phyloP scores from a whole-genome alignment of 92 coral and sea anemone genomes.

The Porites rus region DNA sequence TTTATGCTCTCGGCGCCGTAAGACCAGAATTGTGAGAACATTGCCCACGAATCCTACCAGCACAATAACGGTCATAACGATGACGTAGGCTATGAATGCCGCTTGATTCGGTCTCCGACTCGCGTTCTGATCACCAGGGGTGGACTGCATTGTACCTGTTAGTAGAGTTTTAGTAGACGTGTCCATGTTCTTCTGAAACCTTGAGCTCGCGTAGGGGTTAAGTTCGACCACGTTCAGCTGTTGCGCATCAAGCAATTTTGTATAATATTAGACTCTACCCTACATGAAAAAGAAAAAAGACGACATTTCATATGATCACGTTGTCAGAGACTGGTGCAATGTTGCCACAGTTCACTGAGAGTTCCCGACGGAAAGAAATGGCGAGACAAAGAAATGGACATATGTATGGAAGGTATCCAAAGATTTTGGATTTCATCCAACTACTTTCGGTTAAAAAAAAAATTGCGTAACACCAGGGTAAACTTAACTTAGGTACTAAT shows the following conservation, averaged over 20 bases:
- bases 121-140: not conserved
- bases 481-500: too few species aligned
- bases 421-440: too few species aligned
- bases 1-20: slow-evolving; percentile 58
- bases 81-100: slow-evolving; percentile 35
- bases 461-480: too few species aligned
- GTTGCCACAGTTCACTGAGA: too few species aligned
- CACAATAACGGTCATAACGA: slow-evolving; percentile 54
- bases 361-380: too few species aligned
- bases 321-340: not conserved
- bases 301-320: too few species aligned
- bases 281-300: not conserved
- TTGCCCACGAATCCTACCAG: slow-evolving; percentile 61
- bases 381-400: too few species aligned
- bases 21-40: slow-evolving; percentile 47
- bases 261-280: too few species aligned
- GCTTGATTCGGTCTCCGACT: not conserved
- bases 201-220: not conserved
- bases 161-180: not conserved
- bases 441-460: too few species aligned
- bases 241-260: not conserved
- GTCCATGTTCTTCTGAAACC: not conserved
- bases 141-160: not conserved
- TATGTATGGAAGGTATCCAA: too few species aligned
- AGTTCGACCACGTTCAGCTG: not conserved